Evolutionary conservation across 2,113 vertebrate genomes (phyloP).

Genomic region (Alethe diademata): DNA sequence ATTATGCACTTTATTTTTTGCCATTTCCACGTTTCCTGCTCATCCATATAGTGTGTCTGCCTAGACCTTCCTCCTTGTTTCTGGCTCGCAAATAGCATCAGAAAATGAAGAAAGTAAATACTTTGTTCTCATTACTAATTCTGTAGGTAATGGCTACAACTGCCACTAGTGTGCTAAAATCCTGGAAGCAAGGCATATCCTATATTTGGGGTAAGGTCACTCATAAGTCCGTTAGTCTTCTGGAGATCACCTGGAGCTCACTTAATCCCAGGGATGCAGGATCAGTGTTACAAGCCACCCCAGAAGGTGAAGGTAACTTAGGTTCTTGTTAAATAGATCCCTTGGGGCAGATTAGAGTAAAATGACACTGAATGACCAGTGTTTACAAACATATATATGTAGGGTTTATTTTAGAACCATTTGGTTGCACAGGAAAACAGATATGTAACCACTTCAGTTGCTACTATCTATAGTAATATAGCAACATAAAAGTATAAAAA

Average conservation of each 20-base stretch:
- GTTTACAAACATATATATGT: background rate
- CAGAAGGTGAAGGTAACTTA: background rate
- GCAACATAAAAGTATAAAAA: background rate
- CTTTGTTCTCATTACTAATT: background rate
- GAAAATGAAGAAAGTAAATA: background rate
- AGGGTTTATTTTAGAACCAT: background rate
- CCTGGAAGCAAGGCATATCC: background rate
- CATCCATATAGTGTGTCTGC: background rate
- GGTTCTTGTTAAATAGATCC: background rate
- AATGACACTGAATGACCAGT: background rate
- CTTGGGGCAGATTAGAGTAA: background rate
- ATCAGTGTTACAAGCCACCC: background rate
- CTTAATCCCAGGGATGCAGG: background rate
- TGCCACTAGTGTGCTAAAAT: background rate
- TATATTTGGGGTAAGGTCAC: background rate
- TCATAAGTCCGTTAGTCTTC: background rate
- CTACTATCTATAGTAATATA: background rate
- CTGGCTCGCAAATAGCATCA: background rate
- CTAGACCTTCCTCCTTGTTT: background rate
- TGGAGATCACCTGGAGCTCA: background rate
- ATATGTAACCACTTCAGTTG: background rate
- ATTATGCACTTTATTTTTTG: background rate
- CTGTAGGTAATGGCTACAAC: background rate
- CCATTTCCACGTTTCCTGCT: background rate
- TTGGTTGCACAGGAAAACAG: background rate